phyloP scores from a whole-genome alignment of 2,113 vertebrate species.

The Lota lota region DNA sequence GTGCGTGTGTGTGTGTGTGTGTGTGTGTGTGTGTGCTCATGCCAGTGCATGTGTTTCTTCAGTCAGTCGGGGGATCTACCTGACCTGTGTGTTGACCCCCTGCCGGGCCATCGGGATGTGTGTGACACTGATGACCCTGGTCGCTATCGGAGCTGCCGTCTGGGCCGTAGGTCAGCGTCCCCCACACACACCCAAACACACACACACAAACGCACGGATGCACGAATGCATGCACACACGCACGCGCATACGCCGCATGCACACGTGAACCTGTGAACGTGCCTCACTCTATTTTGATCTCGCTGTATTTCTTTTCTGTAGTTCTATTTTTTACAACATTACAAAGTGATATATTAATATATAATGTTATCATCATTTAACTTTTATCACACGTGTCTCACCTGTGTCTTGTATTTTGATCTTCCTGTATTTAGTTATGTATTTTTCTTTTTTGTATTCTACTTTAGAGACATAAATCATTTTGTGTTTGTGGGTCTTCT shows the following conservation, averaged over 20 bases:
- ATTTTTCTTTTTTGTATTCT: background rate
- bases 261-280: too few relatives aligned
- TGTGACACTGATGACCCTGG: slow-evolving; percentile 67
- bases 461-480: background rate
- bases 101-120: slow-evolving; percentile 63
- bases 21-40: slow-evolving; percentile 9
- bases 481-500: slow-evolving; percentile 3
- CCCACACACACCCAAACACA: background rate
- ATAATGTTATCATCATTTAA: too few relatives aligned
- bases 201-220: slow-evolving; percentile 7
- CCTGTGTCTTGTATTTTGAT: too few relatives aligned
- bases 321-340: too few relatives aligned
- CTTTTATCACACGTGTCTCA: too few relatives aligned
- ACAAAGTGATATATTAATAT: too few relatives aligned
- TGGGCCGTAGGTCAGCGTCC: slow-evolving; percentile 75
- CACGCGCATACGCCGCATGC: too few relatives aligned
- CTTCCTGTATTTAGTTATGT: too few relatives aligned
- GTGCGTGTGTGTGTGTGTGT: slow-evolving; percentile 11
- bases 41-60: slow-evolving; percentile 25
- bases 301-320: too few relatives aligned
- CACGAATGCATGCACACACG: background rate
- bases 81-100: slow-evolving; percentile 70
- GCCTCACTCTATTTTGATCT: too few relatives aligned
- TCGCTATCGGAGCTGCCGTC: slow-evolving; percentile 68
- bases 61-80: slow-evolving; percentile 69